Conservation (phyloP, 2,797 vertebrate species). For the Carapus acus region DNA sequence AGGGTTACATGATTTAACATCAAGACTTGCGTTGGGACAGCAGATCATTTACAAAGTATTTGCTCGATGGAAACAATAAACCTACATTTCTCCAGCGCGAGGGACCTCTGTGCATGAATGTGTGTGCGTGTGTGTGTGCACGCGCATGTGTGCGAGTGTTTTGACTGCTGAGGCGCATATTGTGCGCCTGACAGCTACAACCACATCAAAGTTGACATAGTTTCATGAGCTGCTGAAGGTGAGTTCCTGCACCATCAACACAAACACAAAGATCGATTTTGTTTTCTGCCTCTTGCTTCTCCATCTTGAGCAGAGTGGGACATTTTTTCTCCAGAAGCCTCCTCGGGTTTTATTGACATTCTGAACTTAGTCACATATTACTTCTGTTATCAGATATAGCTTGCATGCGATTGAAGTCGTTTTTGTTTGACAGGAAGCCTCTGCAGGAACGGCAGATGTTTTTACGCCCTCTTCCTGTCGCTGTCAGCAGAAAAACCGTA, state of each 20-base stretch:
- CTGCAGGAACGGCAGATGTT: conserved; percentile 40
- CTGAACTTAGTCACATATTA: no score
- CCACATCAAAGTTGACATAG: conserved; percentile 60
- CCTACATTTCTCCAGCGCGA: conserved; percentile 15
- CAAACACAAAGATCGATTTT: conserved; percentile 26
- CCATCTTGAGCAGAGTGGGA: not conserved
- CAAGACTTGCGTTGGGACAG: no score
- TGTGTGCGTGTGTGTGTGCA: no score
- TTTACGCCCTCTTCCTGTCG: conserved; percentile 41
- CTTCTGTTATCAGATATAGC: not conserved
- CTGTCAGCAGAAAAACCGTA: conserved; percentile 16
- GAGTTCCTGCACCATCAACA: conserved; percentile 18
- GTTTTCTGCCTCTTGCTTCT: conserved; percentile 7
- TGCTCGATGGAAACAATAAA: conserved; percentile 17
- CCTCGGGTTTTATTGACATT: not conserved
- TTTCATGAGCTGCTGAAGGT: conserved; percentile 45
- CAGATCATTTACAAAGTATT: no score
- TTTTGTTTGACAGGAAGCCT: conserved; percentile 69
- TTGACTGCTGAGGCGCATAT: conserved; percentile 25
- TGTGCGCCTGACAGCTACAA: conserved; percentile 48
- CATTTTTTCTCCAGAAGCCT: not conserved
- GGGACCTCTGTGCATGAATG: conserved; percentile 22
- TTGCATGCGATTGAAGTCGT: conserved; percentile 24
- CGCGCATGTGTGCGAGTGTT: not conserved
- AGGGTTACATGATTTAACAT: no score